Conservation (phyloP, 2,888 invertebrate species). For the Eristalinus aeneus region DNA sequence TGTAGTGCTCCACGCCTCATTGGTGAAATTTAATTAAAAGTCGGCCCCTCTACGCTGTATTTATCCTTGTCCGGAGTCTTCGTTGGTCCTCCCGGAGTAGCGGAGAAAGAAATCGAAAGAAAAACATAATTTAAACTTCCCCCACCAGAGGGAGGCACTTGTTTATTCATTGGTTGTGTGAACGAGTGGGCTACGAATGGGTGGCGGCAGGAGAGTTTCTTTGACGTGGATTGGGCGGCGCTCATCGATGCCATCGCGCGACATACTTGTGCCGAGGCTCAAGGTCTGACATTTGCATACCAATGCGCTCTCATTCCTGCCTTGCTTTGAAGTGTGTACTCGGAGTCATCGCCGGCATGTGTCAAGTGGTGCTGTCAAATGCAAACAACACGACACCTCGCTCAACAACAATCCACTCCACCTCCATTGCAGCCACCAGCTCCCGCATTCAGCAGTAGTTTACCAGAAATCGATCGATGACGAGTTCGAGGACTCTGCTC, state of each 20-base stretch:
- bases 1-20: neutral
- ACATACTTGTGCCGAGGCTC: neutral
- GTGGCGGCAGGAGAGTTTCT: neutral
- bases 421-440: neutral
- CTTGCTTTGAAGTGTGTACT: neutral
- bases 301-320: neutral
- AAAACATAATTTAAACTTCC: neutral
- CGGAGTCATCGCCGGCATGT: neutral
- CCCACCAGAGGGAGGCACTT: neutral
- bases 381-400: slow-evolving; percentile 2
- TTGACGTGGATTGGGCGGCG: too few relatives aligned
- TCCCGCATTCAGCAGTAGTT: neutral
- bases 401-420: neutral
- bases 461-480: slow-evolving; percentile 21
- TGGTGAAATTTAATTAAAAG: slow-evolving; percentile 9
- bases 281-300: slow-evolving; percentile 37
- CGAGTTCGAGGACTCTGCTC: slow-evolving; percentile 12
- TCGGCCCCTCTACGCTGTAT: neutral
- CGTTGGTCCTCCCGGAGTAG: neutral
- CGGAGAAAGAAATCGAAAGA: neutral
- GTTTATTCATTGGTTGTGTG: neutral
- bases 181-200: neutral
- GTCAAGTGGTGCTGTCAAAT: slow-evolving; percentile 3
- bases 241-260: neutral
- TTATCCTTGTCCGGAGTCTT: neutral